These are phyloP conservation scores for Coranthus polyacanthus DNA, from an alignment of 2,797 vertebrate species.

Conservation along the genomic window DNA sequence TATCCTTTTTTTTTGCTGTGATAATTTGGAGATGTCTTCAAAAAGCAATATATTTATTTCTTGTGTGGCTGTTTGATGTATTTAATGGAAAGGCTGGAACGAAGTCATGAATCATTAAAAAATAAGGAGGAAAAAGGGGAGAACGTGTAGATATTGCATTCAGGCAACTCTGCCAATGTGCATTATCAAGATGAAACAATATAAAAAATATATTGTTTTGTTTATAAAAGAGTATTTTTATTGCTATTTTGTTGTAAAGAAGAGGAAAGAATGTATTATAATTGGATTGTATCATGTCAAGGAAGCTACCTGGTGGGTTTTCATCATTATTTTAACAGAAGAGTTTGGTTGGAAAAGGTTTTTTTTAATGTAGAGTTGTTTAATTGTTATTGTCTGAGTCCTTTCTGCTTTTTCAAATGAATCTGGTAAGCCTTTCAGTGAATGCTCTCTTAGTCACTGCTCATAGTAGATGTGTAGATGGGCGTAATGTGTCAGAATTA, in stretches of 20 bases:
- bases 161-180: constrained; percentile 55
- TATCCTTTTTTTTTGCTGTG: constrained; percentile 53
- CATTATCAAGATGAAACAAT: constrained; percentile 51
- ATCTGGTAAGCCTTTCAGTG: constrained; percentile 30
- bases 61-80: constrained; percentile 64
- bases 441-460: constrained; percentile 15
- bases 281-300: constrained; percentile 64
- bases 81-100: constrained; percentile 61
- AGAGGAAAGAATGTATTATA: constrained; percentile 75
- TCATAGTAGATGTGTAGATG: no score
- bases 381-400: constrained; percentile 37
- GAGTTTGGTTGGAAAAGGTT: constrained; percentile 34
- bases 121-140: constrained; percentile 48
- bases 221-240: constrained; percentile 80
- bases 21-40: constrained; percentile 73
- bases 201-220: constrained; percentile 57
- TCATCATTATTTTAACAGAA: constrained; percentile 52
- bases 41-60: constrained; percentile 84
- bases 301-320: constrained; percentile 58
- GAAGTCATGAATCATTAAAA: constrained; percentile 48
- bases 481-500: no score
- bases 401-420: constrained; percentile 30
- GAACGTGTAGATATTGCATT: constrained; percentile 47
- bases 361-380: constrained; percentile 18
- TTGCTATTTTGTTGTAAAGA: constrained; percentile 79